A percentile compares a stretch with the other conserved stretches of the same genome.
Evolutionary conservation across 2,888 invertebrate species (phyloP).

Genomic region (Macrophya annulata): DNA sequence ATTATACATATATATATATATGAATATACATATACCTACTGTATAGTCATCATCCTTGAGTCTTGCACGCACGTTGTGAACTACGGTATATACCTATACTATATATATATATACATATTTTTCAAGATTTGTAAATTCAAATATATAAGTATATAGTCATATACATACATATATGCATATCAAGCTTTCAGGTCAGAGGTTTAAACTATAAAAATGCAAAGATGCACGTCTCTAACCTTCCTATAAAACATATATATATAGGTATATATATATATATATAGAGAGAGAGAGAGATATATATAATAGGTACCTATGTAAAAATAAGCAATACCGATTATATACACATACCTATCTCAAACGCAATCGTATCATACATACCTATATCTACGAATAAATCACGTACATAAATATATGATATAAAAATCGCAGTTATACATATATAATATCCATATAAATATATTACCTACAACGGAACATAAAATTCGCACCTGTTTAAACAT

Average conservation of each 20-base stretch:
- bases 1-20: too few relatives aligned
- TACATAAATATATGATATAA: neutral
- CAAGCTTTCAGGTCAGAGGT: neutral
- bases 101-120: too few relatives aligned
- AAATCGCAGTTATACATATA: neutral
- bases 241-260: neutral
- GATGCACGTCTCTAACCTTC: neutral
- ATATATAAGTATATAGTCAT: neutral
- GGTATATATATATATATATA: too few relatives aligned
- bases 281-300: too few relatives aligned
- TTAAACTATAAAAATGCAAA: neutral
- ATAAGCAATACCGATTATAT: too few relatives aligned
- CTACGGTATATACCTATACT: neutral
- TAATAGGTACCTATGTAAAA: too few relatives aligned
- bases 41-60: slow-evolving; percentile 21
- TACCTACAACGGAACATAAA: neutral
- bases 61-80: neutral
- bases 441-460: neutral
- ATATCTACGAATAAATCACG: neutral
- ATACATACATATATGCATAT: neutral
- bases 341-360: too few relatives aligned
- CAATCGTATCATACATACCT: too few relatives aligned
- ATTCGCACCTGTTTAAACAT: neutral
- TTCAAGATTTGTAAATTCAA: neutral
- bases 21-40: neutral